Percentiles rank a stretch among this genome's conserved stretches.
Evolutionary conservation across 2,113 vertebrate genomes (phyloP).

Genomic region (Bubo scandiacus): DNA sequence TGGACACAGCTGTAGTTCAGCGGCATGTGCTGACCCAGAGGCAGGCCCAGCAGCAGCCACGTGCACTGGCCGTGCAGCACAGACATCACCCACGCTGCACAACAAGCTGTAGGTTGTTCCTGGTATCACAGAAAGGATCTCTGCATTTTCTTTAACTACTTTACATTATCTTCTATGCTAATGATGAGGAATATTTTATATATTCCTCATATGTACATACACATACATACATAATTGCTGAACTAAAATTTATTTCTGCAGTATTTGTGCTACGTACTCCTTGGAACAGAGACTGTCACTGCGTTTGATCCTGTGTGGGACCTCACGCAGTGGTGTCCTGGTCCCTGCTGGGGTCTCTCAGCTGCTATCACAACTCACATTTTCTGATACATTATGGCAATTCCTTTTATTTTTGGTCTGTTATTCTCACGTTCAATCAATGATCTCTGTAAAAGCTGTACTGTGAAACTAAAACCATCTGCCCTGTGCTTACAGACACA

Average conservation of each 20-base stretch:
- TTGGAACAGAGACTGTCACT: neutral
- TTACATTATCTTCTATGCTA: neutral
- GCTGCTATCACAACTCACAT: neutral
- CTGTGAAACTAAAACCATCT: neutral
- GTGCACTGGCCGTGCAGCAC: fast-evolving
- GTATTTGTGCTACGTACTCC: neutral
- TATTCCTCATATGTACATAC: neutral
- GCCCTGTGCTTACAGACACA: neutral
- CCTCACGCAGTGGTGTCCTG: fast-evolving
- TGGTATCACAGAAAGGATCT: neutral
- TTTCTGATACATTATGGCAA: neutral
- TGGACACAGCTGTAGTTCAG: neutral
- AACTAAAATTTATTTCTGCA: neutral
- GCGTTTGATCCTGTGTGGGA: neutral
- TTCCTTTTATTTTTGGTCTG: neutral
- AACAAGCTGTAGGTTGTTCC: neutral
- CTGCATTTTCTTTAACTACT: neutral
- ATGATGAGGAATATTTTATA: neutral
- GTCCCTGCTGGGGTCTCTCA: neutral
- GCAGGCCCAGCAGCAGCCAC: neutral
- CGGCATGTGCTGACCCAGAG: neutral
- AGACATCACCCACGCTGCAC: neutral
- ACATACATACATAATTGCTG: neutral
- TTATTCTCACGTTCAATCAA: neutral
- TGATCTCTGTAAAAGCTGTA: neutral